Evolutionary conservation across 2,888 invertebrate species (phyloP).

Genomic region (Ceraclea dissimilis): DNA sequence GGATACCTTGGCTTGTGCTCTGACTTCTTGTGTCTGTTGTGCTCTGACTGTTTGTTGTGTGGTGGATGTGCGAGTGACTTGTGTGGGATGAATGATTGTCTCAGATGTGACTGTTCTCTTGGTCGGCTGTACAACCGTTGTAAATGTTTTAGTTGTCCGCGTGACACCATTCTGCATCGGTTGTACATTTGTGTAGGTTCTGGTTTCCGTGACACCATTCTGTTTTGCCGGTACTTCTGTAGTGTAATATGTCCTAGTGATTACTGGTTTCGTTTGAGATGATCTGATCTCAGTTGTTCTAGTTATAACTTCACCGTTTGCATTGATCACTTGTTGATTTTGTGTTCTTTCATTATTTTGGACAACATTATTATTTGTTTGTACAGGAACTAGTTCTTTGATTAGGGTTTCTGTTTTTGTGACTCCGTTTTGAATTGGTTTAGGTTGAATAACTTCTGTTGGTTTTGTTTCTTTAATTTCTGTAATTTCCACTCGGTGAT

Average conservation of each 20-base stretch:
- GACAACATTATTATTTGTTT: not conserved
- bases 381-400: constrained; percentile 3
- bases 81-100: constrained; percentile 10
- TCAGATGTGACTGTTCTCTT: constrained; percentile 10
- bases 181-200: constrained; percentile 14
- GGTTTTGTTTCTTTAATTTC: constrained; percentile 2
- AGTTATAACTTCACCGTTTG: constrained; percentile 5
- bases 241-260: constrained; percentile 4
- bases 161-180: constrained; percentile 9
- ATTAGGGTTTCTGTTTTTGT: not conserved
- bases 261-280: not conserved
- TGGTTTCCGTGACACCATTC: constrained; percentile 7
- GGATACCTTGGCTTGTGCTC: constrained; percentile 5
- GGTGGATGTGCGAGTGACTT: constrained; percentile 11
- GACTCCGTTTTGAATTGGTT: constrained; percentile 3
- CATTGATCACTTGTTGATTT: not conserved
- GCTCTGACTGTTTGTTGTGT: constrained; percentile 11
- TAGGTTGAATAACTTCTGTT: not conserved
- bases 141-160: constrained; percentile 10
- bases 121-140: constrained; percentile 8
- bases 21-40: constrained; percentile 11
- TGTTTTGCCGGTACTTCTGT: constrained; percentile 7
- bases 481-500: constrained; percentile 4
- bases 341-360: constrained; percentile 6
- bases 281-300: constrained; percentile 5